Base-by-base conservation (phyloP, 2,797 vertebrate genomes). In the Tragopan temminckii region DNA sequence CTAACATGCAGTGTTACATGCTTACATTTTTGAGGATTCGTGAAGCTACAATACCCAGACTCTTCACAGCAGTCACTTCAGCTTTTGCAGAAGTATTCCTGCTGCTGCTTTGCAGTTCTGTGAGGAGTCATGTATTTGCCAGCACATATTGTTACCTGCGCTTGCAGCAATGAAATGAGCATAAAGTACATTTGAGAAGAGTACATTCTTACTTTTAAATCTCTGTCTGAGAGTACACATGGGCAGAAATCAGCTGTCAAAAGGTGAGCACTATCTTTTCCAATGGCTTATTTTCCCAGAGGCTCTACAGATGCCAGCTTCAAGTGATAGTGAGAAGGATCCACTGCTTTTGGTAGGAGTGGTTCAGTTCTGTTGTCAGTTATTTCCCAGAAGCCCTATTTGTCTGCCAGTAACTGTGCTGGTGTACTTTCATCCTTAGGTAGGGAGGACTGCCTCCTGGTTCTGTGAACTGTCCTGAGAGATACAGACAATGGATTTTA, bases 21-120 rank as follows among this genome's bases (percentile, higher is more conserved):
- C 5, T 38, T 83, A 42, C 1, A 46, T 35, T 90, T 91, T 67
- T 88, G 42, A 90, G 89, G 62, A 86, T 52, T 59, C 13, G 17
- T 86, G 8, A 17, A 91, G n/a, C 19, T 72, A 46, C 23, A 58
- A 58, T 58, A 42, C 8, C 7, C 24, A 59, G 55, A 11, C 6
- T 62, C 76, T 9, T 84, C 66, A 67, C 7, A 70, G 21, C 10
- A 84, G 24, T 46, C 24, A 6, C 24, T 8, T 10, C 20, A 52
- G 11, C 68, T 57, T 43, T 86, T 90, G 19, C 62, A 82, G 48
- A 74, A 70, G 3, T 46, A 46, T 20, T 55, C 14, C 18, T 81
- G 52, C 27, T 69, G 50, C 31, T 84, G 5, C 55, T 68, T 91
- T 42, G n/a, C n/a, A 17, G 31, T 59, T 21, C 20, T 55, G 15